phyloP scores from a whole-genome alignment of 2,113 vertebrate species.

The Sarotherodon lohbergeri region DNA sequence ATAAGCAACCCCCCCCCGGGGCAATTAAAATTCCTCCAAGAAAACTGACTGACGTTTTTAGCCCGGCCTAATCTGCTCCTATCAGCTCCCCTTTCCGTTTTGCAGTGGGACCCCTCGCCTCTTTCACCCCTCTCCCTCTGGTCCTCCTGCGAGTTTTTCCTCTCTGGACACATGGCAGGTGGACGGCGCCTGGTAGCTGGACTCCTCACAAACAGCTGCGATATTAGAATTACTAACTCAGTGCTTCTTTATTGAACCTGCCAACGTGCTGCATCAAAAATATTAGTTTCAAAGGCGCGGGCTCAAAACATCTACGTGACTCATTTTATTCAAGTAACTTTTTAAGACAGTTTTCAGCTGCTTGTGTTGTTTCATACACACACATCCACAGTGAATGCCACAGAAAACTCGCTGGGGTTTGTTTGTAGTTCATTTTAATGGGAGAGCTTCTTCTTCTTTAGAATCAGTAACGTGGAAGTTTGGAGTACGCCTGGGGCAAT shows the following conservation, averaged over 20 bases:
- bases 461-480: background rate
- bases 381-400: background rate
- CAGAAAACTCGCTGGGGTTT: background rate
- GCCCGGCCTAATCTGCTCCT: slow-evolving; percentile 59
- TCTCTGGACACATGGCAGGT: slow-evolving; percentile 28
- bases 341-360: background rate
- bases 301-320: background rate
- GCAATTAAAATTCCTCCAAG: slow-evolving; percentile 74
- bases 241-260: background rate
- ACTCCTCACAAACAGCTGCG: background rate
- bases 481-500: background rate
- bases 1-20: slow-evolving; percentile 54
- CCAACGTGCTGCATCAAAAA: background rate
- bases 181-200: background rate
- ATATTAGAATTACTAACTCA: background rate
- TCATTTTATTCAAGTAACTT: background rate
- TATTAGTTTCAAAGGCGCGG: background rate
- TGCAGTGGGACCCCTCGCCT: slow-evolving; percentile 18
- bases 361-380: background rate
- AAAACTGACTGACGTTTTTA: slow-evolving; percentile 66
- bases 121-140: background rate
- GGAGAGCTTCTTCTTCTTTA: background rate
- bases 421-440: background rate
- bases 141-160: background rate
- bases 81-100: slow-evolving; percentile 64